Evolutionary conservation across 1,140 invertebrate species (phyloP).

Genomic region (Drosophila mayri): DNA sequence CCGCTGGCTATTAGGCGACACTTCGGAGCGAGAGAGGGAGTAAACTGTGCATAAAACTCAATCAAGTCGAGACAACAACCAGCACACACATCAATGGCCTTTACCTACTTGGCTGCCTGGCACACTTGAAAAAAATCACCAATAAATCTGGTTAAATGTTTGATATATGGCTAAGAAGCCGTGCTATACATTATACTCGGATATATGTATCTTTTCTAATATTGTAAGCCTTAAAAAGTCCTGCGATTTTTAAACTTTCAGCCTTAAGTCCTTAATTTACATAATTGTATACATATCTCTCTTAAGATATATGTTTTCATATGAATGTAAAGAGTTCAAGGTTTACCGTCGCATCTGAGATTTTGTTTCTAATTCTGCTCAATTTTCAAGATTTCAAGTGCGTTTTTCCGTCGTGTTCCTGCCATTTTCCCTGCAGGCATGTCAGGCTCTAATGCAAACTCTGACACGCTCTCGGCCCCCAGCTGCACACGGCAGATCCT

Average conservation of each 20-base stretch:
- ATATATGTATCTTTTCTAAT: background rate
- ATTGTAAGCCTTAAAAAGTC: background rate
- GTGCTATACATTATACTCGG: background rate
- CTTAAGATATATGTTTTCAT: no score
- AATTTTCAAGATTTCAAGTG: background rate
- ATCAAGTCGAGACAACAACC: slow-evolving; percentile 74
- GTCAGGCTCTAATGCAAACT: slow-evolving; percentile 77
- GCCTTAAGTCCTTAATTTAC: no score
- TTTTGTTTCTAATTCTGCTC: background rate
- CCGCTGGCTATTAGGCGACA: slow-evolving; percentile 74
- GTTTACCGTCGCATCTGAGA: background rate
- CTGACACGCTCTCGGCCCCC: slow-evolving; percentile 67
- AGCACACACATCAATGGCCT: slow-evolving; percentile 66
- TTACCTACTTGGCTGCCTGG: slow-evolving; percentile 56
- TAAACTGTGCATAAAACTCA: slow-evolving; percentile 82
- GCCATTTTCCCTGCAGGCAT: slow-evolving; percentile 73
- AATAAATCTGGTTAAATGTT: background rate
- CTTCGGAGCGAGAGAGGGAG: slow-evolving; percentile 37
- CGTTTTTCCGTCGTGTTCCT: slow-evolving; percentile 14
- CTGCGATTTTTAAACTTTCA: background rate
- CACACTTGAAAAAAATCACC: slow-evolving; percentile 18
- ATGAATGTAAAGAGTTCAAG: background rate
- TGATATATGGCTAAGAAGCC: no score
- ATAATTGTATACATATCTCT: no score
- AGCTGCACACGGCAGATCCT: slow-evolving; percentile 52